Evolutionary conservation across 30 jellyfish, hydroid and myxozoan genomes (phyloP).

Genomic region (Catostylus mosaicus): DNA sequence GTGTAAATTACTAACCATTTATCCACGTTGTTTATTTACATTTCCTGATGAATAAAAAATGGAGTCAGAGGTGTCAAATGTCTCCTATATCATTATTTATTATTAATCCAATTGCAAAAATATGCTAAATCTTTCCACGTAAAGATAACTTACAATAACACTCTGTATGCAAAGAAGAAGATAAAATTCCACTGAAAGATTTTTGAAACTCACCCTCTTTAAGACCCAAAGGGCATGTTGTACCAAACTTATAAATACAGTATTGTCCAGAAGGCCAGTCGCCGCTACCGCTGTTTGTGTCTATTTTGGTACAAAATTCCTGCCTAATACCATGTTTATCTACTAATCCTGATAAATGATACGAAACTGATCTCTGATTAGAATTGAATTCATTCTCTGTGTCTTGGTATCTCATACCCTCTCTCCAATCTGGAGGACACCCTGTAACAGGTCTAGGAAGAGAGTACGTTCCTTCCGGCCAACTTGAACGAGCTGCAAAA

Average conservation of each 20-base stretch:
- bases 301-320: conserved; percentile 87
- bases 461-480: conserved; percentile 97
- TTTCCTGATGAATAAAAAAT: too few species aligned
- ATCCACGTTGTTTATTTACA: too few species aligned
- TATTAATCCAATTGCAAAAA: too few species aligned
- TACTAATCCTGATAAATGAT: conserved; percentile 81
- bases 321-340: conserved; percentile 90
- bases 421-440: conserved; percentile 91
- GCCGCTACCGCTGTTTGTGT: conserved; percentile 38
- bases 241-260: conserved; percentile 87
- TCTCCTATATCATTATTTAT: too few species aligned
- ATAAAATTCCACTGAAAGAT: not conserved
- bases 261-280: conserved; percentile 96
- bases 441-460: conserved; percentile 94
- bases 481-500: conserved; percentile 41
- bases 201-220: conserved; percentile 72
- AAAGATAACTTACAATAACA: too few species aligned
- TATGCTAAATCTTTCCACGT: too few species aligned
- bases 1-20: too few species aligned
- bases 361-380: conserved; percentile 70
- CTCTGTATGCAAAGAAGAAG: too few species aligned
- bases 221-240: conserved; percentile 79
- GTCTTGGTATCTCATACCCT: conserved; percentile 94
- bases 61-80: too few species aligned
- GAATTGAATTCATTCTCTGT: conserved; percentile 84